Conservation (phyloP, 2,888 invertebrate species). For the Drosophila algonquin region DNA sequence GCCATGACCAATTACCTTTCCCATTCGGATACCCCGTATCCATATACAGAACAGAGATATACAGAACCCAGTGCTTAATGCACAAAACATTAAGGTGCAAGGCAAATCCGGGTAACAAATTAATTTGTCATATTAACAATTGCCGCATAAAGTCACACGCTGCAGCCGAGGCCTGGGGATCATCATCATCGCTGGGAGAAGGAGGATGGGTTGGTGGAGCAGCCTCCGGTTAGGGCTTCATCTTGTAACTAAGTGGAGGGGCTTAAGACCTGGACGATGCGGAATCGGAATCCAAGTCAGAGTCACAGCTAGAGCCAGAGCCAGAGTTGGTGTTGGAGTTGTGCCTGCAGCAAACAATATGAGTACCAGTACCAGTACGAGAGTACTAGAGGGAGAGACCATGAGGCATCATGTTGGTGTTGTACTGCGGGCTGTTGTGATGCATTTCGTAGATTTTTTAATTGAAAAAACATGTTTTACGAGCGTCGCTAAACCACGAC, state of each 20-base stretch:
- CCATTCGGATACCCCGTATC: constrained; percentile 41
- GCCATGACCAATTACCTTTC: constrained; percentile 16
- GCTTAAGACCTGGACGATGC: constrained; percentile 25
- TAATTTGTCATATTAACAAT: constrained; percentile 80
- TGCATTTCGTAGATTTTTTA: constrained; percentile 78
- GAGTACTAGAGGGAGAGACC: neutral
- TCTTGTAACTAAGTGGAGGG: constrained; percentile 40
- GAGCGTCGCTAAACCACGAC: constrained; percentile 76
- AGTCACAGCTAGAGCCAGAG: constrained; percentile 4
- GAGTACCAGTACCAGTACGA: constrained; percentile 2
- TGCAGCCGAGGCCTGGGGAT: constrained; percentile 43
- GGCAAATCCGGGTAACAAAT: constrained; percentile 77
- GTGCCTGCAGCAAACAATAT: constrained; percentile 32
- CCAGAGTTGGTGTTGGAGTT: constrained; percentile 29
- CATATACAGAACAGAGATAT: constrained; percentile 30
- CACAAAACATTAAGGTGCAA: constrained; percentile 38
- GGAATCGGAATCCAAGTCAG: constrained; percentile 23
- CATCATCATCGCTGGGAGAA: constrained; percentile 21
- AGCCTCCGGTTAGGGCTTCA: constrained; percentile 28
- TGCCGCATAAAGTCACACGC: constrained; percentile 74
- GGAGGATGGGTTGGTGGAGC: constrained; percentile 3
- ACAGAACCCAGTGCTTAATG: constrained; percentile 13
- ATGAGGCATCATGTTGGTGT: constrained; percentile 5
- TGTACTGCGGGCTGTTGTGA: constrained; percentile 53
- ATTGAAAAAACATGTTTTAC: constrained; percentile 82